Conservation (phyloP, 2,888 invertebrate genomes). For the Xestia c-nigrum region DNA sequence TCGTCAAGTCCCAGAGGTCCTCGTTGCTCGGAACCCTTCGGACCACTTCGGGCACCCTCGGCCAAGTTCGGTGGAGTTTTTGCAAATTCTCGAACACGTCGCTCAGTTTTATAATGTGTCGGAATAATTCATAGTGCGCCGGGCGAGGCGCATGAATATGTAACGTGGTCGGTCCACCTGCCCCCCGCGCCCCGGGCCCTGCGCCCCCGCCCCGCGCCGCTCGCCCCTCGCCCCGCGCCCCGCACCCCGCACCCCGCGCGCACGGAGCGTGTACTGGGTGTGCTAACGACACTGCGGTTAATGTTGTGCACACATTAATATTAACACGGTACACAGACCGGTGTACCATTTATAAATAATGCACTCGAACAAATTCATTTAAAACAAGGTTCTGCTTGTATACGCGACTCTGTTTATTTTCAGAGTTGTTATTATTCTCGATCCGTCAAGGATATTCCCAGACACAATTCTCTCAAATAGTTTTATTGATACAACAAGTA, state of each 20-base stretch:
- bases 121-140: slow-evolving; percentile 75
- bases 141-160: slow-evolving; percentile 69
- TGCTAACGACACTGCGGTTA: slow-evolving; percentile 62
- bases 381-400: slow-evolving; percentile 8
- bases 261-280: slow-evolving; percentile 30
- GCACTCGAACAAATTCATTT: slow-evolving; percentile 41
- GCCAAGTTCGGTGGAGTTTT: slow-evolving; percentile 52
- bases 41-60: slow-evolving; percentile 38
- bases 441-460: background rate
- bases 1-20: slow-evolving; percentile 17
- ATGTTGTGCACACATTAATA: slow-evolving; percentile 62
- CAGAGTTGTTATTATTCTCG: background rate
- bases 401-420: slow-evolving; percentile 12
- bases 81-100: slow-evolving; percentile 65
- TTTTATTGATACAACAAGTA: slow-evolving; percentile 10
- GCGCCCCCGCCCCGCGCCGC: no score
- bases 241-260: background rate
- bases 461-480: slow-evolving; percentile 6
- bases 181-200: background rate
- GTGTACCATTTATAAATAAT: slow-evolving; percentile 51
- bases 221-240: background rate
- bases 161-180: slow-evolving; percentile 63
- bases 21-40: slow-evolving; percentile 14
- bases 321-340: slow-evolving; percentile 46
- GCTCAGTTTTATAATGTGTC: slow-evolving; percentile 71